phyloP scores from a whole-genome alignment of 1,140 invertebrate species.

The Grapholita molesta region DNA sequence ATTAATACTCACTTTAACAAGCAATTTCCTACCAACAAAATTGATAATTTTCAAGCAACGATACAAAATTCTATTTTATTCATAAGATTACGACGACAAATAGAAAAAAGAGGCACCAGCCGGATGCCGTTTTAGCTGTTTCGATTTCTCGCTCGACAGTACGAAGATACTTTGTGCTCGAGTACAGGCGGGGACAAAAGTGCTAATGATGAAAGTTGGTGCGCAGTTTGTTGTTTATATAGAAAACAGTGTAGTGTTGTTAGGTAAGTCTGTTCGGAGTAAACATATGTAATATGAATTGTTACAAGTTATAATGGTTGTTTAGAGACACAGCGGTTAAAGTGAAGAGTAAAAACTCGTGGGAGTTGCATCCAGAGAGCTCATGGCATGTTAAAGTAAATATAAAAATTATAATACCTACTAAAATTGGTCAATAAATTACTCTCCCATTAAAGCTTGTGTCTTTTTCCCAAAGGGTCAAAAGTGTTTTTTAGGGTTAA shows the following conservation, averaged over 20 bases:
- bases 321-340: too few species aligned
- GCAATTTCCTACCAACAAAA: not conserved
- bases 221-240: not conserved
- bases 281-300: not conserved
- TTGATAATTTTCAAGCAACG: not conserved
- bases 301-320: not conserved
- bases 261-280: not conserved
- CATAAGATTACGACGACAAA: conserved; percentile 8
- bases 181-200: conserved; percentile 13
- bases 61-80: not conserved
- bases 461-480: too few species aligned
- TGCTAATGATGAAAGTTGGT: conserved; percentile 19
- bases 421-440: too few species aligned
- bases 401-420: too few species aligned
- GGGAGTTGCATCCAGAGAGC: too few species aligned
- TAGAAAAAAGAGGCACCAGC: not conserved
- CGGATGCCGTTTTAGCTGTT: conserved; percentile 10
- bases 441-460: too few species aligned
- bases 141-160: conserved; percentile 18
- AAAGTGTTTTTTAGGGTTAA: too few species aligned
- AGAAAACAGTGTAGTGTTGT: not conserved
- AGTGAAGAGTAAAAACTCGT: too few species aligned
- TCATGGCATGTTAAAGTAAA: too few species aligned
- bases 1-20: not conserved
- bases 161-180: not conserved